A percentile compares a stretch with the other conserved stretches of the same genome.
These are phyloP conservation scores for Knipowitschia caucasica DNA, from an alignment of 2,797 vertebrate species.

Conservation along the genomic window DNA sequence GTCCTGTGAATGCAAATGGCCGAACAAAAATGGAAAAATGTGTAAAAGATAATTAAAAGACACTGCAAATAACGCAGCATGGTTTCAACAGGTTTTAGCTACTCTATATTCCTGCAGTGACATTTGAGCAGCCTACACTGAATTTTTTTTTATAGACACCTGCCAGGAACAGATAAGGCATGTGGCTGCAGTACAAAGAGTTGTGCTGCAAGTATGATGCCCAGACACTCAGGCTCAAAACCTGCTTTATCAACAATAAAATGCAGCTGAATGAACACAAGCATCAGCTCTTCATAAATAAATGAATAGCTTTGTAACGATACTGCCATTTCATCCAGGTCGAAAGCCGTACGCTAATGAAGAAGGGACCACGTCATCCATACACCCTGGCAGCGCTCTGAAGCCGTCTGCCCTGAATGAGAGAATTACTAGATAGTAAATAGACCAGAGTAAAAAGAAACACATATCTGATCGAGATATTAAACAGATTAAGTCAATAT, in stretches of 20 bases:
- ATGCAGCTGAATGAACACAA: conserved; percentile 12
- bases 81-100: conserved; percentile 11
- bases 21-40: not conserved
- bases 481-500: too few species aligned
- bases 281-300: conserved; percentile 35
- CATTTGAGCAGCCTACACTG: conserved; percentile 59
- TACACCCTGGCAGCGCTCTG: too few species aligned
- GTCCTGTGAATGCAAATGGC: too few species aligned
- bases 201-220: conserved; percentile 49
- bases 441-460: too few species aligned
- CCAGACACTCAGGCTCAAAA: conserved; percentile 43
- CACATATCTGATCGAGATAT: too few species aligned
- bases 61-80: not conserved
- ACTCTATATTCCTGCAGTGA: conserved; percentile 34
- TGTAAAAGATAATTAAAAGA: not conserved
- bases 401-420: too few species aligned
- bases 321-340: conserved; percentile 26
- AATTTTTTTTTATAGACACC: conserved; percentile 57
- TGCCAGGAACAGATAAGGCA: conserved; percentile 68
- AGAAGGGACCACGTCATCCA: not conserved
- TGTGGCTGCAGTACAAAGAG: conserved; percentile 47
- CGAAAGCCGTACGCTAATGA: not conserved
- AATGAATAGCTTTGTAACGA: conserved; percentile 25
- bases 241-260: conserved; percentile 19
- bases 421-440: too few species aligned